Evolutionary conservation across 2,113 vertebrate species (phyloP), one percentile per base, ranked within the genome.

Genomic region (Pionites leucogaster): DNA sequence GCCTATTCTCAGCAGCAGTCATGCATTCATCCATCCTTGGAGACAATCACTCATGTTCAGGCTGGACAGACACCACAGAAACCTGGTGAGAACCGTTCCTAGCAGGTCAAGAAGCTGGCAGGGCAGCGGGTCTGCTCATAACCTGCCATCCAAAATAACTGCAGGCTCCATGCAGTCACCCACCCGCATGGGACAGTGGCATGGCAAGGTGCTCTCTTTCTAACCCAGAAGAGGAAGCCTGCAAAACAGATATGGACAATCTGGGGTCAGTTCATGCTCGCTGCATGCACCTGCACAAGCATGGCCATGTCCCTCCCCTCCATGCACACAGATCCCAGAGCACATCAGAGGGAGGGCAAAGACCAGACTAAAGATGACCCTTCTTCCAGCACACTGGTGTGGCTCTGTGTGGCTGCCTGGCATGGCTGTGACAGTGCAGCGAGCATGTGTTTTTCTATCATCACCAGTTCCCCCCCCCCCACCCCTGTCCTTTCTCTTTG

Each of bases 221-320:
- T 29, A 35, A 67, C 9, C 16, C 72, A 19, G 49, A 47, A 16
- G 20, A 65, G 33, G 23, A 75, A 74, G 37, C 55, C 24, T 41
- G 37, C 6, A 14, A n/a, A 84, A 27, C 10, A 1, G 29, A 35
- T 5, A 10, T 0, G 0, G 46, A 19, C 7, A 57, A 41, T 14
- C 19, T 41, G 0, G 0, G 15, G 9, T 23, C 41, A 46, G 71
- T 28, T 37, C 10, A 2, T 0, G 7, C 11, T 50, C 29, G 1
- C 42, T 15, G 33, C 23, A 4, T 25, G 50, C 75, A 42, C 90
- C 82, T 86, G 53, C 60, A 6, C 16, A 24, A 53, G 33, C 31
- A 33, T 0, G 0, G 41, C 74, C n/a, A 2, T 0, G 0, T 49
- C 35, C 25, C 25, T 41, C 28, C 52, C 19, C 18, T 46, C 46